Percentiles rank a stretch among this genome's conserved stretches.
phyloP scores from a whole-genome alignment of 1,140 invertebrate genomes.

The Augochlora pura region DNA sequence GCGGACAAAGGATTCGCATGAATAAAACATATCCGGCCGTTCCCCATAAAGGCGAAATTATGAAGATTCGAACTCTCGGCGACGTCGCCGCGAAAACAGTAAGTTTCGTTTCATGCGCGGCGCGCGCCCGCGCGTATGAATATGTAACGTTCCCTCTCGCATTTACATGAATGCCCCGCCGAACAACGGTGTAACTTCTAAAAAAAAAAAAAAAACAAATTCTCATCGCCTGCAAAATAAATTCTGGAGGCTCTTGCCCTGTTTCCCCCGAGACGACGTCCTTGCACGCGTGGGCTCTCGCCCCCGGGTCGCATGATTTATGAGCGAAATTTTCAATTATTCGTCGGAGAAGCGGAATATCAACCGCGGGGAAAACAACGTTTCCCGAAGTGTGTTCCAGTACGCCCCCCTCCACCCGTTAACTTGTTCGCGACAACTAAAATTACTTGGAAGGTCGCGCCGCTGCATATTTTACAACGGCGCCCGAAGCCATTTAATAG shows the following conservation, averaged over 20 bases:
- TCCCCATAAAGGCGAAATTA: not conserved
- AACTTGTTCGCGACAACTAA: not conserved
- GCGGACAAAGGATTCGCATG: not conserved
- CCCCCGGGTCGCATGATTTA: too few relatives aligned
- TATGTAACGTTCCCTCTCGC: not conserved
- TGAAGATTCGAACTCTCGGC: not conserved
- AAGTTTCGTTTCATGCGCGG: not conserved
- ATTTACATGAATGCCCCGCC: not conserved
- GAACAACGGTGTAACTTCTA: not conserved
- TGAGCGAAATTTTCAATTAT: not conserved
- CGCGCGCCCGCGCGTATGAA: not conserved
- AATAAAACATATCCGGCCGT: slow-evolving; percentile 1
- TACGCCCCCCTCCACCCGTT: too few relatives aligned
- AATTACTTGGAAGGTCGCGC: not conserved
- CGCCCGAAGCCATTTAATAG: not conserved
- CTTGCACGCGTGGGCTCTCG: too few relatives aligned
- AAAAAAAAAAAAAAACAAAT: not conserved
- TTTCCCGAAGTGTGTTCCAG: not conserved
- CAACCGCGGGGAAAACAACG: not conserved
- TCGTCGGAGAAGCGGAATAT: not conserved
- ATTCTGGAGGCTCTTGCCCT: too few relatives aligned
- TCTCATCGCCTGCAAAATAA: too few relatives aligned
- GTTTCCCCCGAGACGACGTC: too few relatives aligned
- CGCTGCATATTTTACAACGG: not conserved
- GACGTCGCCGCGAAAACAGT: not conserved